Evolutionary conservation across 2,113 vertebrate genomes (phyloP), one percentile per base, ranked within the genome.

Genomic region (Sterna hirundo): DNA sequence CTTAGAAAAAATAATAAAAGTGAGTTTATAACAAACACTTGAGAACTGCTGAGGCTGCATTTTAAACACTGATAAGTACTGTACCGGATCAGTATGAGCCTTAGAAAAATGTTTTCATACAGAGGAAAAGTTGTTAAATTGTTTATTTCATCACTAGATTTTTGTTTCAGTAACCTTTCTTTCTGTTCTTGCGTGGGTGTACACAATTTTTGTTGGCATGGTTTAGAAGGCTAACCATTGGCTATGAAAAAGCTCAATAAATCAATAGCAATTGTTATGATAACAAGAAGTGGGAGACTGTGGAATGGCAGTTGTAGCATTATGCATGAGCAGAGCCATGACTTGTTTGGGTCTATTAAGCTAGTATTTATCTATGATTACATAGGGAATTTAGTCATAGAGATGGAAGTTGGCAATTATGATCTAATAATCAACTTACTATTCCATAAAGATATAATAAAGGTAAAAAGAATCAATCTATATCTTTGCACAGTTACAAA

Each of bases 181-280:
- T 93, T 88, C 83, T 84, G 74, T 96, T 91, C 66, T 94, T 60
- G 30, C 74, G 55, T 96, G 95, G 42, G 10, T 71, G 49, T 88
- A 38, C 36, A 82, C 9, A 62, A 25, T 97, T 96, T 96, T 88
- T 95, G 91, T 94, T 97, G 95, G 96, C 55, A 70, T 90, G 40
- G 95, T 93, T 96, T 96, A 93, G 86, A 95, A 97, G 97, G 96
- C 86, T 97, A 95, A 98, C 97, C 98, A 98, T 98, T 98, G 98
- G 97, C 97, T 97, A 97, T 93, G 96, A 98, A 98, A 98, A 98
- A 98, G 97, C 97, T 99, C 98, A 99, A 98, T 98, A 99, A 98
- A 98, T 99, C 98, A 98, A 98, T 99, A 99, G 91, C 97, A 98
- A 98, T 98, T 98, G 98, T 97, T 98, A 96, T 94, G 96, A 98